Base-by-base conservation (phyloP, 23 tunicate genomes). In the Clavelina lepadiformis region DNA sequence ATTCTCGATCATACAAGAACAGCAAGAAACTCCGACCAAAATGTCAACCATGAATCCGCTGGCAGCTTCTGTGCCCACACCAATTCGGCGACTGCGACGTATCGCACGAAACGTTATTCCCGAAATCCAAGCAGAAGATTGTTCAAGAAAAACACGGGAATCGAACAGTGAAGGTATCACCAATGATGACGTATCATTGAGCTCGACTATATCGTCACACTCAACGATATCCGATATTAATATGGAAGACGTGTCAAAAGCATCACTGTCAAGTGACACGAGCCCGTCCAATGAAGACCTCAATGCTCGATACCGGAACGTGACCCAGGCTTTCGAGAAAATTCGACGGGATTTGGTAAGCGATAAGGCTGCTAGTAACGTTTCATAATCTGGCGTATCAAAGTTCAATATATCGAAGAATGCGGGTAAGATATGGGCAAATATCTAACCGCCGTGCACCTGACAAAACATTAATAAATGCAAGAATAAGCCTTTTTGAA, bases 271-370 rank as follows among this genome's bases (percentile, higher is more conserved):
- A 3, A 3, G n/a, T n/a, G n/a, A n/a, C n/a, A n/a, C n/a, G n/a
- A n/a, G n/a, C n/a, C n/a, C n/a, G 13, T 28, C 65, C 19, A 58
- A 7, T 37, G 24, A 8, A 13, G 85, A 77, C 52, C 34, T 51
- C 11, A 67, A 25, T 46, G 68, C 70, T 0, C 53, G 95, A 49
- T 86, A 72, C 64, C 30, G 63, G 27, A 71, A 46, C 11, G 67
- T 86, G 3, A 62, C 69, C 21, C 74, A 72, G 38, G 62, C 65
- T 47, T 57, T 86, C 19, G 80, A 67, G 37, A 64, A 68, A 51
- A 54, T 86, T 8, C 68, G 95, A 49, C 34, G 85, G 28, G 95
- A 86, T 32, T 56, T 86, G 85, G 95, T 86, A 34, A 72, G 95
- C 38, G 11, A 46, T 28, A 19, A 6, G 28, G 28, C 28, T 58